Evolutionary conservation across 2,113 vertebrate genomes (phyloP).

Genomic region (Chionis minor): DNA sequence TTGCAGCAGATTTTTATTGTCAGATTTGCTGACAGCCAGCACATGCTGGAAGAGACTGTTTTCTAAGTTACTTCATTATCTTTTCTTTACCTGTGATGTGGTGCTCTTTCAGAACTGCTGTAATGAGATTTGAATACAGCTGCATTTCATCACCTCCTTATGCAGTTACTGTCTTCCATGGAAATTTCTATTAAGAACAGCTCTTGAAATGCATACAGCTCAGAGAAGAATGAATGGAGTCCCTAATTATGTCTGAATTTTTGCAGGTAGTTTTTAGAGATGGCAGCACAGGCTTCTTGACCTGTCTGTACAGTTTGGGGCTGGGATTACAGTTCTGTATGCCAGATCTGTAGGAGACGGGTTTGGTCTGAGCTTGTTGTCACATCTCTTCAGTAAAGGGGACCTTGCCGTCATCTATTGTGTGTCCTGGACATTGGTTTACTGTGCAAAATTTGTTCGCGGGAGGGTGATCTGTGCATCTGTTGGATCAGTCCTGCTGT

Average conservation of each 20-base stretch:
- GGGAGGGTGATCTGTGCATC: not conserved
- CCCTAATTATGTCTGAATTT: not conserved
- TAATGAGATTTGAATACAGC: not conserved
- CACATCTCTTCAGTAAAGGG: not conserved
- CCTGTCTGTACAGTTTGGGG: not conserved
- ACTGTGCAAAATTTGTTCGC: not conserved
- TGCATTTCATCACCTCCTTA: not conserved
- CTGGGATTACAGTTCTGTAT: not conserved
- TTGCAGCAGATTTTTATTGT: slow-evolving; percentile 26
- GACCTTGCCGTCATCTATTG: not conserved
- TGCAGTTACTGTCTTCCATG: not conserved
- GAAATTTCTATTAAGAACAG: not conserved
- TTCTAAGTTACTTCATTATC: not conserved
- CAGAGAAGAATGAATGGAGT: not conserved
- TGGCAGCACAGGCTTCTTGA: not conserved
- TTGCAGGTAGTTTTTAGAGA: not conserved
- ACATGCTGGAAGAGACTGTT: not conserved
- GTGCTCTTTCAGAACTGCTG: not conserved
- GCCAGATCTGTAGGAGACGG: not conserved
- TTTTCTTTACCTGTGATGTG: slow-evolving; percentile 5
- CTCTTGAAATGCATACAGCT: not conserved
- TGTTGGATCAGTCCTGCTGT: slow-evolving; percentile 21
- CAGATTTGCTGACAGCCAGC: not conserved
- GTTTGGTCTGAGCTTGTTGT: not conserved
- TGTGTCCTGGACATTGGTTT: not conserved